These are phyloP conservation scores for Synergus gifuensis DNA, from an alignment of 2,888 invertebrate genomes.

Conservation along the genomic window DNA sequence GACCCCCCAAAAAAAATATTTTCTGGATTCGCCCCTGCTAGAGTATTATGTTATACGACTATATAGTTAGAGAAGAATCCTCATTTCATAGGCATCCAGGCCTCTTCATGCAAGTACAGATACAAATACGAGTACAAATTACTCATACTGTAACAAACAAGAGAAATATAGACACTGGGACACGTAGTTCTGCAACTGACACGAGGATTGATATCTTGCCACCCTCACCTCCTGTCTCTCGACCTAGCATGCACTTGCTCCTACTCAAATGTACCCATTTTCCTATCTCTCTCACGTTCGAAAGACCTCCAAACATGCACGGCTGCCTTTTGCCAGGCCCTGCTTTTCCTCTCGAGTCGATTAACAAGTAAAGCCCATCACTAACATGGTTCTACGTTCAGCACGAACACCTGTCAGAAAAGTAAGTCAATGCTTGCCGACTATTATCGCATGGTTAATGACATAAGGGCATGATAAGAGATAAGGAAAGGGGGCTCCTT, in stretches of 20 bases:
- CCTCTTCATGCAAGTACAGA: not conserved
- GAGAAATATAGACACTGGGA: not conserved
- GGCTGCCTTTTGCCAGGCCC: constrained; percentile 25
- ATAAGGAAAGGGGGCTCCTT: constrained; percentile 14
- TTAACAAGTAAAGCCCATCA: constrained; percentile 31
- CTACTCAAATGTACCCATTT: not conserved
- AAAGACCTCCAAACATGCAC: constrained; percentile 3
- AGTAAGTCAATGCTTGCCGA: constrained; percentile 28
- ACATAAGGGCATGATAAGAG: constrained; percentile 6
- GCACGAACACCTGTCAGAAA: constrained; percentile 41
- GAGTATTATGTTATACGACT: no score
- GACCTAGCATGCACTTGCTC: not conserved
- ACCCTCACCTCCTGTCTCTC: not conserved
- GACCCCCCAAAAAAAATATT: no score
- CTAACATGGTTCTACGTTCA: constrained; percentile 14
- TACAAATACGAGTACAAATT: not conserved
- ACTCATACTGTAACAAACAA: constrained; percentile 4
- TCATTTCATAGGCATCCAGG: not conserved
- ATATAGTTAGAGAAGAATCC: not conserved
- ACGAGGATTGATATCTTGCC: constrained; percentile 30
- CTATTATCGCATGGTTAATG: constrained; percentile 32
- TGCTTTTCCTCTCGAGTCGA: constrained; percentile 6
- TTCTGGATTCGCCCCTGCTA: no score
- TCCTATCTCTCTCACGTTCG: not conserved
- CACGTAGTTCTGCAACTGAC: constrained; percentile 31